These are phyloP conservation scores for Leuciscus waleckii DNA, from an alignment of 2,797 vertebrate genomes.

Conservation along the genomic window DNA sequence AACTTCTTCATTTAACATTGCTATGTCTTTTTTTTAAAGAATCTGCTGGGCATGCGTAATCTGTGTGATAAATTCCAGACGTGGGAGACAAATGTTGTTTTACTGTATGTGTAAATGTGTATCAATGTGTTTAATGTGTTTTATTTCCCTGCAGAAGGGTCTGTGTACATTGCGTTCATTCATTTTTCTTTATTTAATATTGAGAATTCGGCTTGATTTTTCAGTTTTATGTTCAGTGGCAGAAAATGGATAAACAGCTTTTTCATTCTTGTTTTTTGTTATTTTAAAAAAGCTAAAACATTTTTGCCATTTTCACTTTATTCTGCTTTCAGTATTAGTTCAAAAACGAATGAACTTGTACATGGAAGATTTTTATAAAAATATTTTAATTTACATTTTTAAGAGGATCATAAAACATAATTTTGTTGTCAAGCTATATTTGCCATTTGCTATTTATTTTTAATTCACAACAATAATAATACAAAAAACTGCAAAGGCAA, in stretches of 20 bases:
- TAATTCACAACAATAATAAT: neutral
- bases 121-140: neutral
- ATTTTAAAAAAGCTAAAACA: neutral
- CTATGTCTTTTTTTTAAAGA: neutral
- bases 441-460: neutral
- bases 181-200: neutral
- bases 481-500: neutral
- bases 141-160: neutral
- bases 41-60: neutral
- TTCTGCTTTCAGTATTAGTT: neutral
- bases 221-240: neutral
- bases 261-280: neutral
- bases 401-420: neutral
- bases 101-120: neutral
- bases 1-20: neutral
- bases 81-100: neutral
- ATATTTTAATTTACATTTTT: too few species aligned
- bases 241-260: neutral
- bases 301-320: neutral
- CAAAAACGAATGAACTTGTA: neutral
- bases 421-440: neutral
- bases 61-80: slow-evolving; percentile 28
- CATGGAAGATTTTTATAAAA: neutral
- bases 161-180: neutral
- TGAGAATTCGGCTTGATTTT: neutral